Percentiles rank a stretch among this genome's conserved stretches.
phyloP scores from a whole-genome alignment of 2,113 vertebrate species.

The Pangasianodon gigas region DNA sequence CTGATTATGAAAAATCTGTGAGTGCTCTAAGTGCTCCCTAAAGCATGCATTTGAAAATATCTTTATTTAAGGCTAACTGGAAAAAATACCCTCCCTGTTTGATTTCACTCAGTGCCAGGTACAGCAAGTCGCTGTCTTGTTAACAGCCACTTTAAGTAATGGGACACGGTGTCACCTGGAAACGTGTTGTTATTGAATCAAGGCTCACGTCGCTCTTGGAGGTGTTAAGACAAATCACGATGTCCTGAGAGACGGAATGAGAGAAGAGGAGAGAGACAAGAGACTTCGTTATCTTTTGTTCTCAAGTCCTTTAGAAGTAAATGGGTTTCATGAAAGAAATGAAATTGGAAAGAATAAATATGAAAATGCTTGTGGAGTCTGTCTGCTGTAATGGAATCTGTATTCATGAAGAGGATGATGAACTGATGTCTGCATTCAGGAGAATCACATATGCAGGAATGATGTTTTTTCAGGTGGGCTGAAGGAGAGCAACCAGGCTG shows the following conservation, averaged over 20 bases:
- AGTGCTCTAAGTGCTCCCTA: background rate
- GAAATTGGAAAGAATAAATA: constrained; percentile 61
- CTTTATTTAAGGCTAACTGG: constrained; percentile 11
- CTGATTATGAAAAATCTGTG: background rate
- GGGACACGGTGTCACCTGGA: constrained; percentile 21
- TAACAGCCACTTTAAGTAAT: constrained; percentile 44
- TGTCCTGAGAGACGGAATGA: background rate
- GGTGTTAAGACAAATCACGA: background rate
- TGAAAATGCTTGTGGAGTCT: constrained; percentile 54
- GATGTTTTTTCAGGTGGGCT: background rate
- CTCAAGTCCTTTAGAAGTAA: constrained; percentile 60
- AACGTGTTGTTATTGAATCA: constrained; percentile 46
- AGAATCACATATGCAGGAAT: background rate
- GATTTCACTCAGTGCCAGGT: background rate
- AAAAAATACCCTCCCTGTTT: background rate
- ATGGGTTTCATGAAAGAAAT: constrained; percentile 61
- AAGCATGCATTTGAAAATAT: background rate
- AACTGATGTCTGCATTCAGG: constrained; percentile 59
- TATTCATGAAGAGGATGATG: constrained; percentile 71
- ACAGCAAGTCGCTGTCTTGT: constrained; percentile 7
- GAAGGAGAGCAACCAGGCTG: background rate
- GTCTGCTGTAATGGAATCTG: constrained; percentile 65
- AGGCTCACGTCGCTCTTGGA: constrained; percentile 1
- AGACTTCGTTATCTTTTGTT: constrained; percentile 42
- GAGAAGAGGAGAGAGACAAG: constrained; percentile 28